phyloP scores from a whole-genome alignment of 2,888 invertebrate species.

The Molorchus minor region DNA sequence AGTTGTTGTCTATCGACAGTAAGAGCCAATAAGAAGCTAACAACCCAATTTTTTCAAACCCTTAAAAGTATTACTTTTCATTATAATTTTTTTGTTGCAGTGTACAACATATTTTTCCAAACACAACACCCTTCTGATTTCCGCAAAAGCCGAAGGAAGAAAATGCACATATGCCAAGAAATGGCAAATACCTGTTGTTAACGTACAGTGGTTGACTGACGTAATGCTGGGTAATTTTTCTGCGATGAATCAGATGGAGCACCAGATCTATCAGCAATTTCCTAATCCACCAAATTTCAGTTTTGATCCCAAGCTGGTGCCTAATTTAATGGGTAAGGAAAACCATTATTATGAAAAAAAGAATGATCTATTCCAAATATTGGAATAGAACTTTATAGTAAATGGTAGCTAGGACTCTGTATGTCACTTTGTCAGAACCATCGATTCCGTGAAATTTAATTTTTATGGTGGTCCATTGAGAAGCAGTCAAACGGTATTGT shows the following conservation, averaged over 20 bases:
- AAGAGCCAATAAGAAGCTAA: no score
- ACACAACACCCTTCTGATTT: slow-evolving; percentile 81
- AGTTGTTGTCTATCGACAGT: no score
- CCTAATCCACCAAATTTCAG: slow-evolving; percentile 78
- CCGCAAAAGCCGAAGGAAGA: slow-evolving; percentile 83
- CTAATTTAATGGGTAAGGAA: slow-evolving; percentile 87
- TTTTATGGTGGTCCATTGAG: no score
- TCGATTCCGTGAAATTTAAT: no score
- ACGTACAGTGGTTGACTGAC: slow-evolving; percentile 93
- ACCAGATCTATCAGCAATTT: slow-evolving; percentile 89
- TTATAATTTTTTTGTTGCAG: slow-evolving; percentile 54
- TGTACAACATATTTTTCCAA: slow-evolving; percentile 79
- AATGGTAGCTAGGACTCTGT: no score
- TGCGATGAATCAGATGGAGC: slow-evolving; percentile 81
- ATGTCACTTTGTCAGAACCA: no score
- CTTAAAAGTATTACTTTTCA: no score
- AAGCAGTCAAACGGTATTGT: no score
- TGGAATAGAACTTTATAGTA: no score
- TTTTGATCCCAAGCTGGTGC: slow-evolving; percentile 86
- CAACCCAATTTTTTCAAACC: no score
- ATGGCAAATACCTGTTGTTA: slow-evolving; percentile 92
- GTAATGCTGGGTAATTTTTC: slow-evolving; percentile 88
- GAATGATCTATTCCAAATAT: background rate
- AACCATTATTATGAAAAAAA: background rate
- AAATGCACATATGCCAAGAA: slow-evolving; percentile 92